Percentiles rank a stretch among this genome's conserved stretches.
Conservation (phyloP, 2,888 invertebrate species). For the Scaptomyza parva region DNA sequence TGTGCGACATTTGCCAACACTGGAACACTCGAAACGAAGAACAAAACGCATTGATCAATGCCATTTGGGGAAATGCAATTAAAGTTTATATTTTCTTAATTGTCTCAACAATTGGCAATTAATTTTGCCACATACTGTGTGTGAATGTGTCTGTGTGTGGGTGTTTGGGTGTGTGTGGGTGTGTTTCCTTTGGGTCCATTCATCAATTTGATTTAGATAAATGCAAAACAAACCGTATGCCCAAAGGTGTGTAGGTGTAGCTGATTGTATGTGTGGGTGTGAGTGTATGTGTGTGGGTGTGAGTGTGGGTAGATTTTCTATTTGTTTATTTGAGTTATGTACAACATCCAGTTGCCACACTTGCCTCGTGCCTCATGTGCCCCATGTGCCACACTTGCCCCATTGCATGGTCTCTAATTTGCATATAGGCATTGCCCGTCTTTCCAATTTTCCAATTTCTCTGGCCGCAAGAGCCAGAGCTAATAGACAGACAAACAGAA, state of each 20-base stretch:
- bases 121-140: no score
- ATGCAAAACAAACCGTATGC: constrained; percentile 35
- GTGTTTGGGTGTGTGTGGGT: no score
- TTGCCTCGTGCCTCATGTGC: constrained; percentile 18
- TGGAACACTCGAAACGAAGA: not conserved
- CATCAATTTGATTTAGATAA: constrained; percentile 48
- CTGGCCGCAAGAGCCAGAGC: not conserved
- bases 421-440: constrained; percentile 30
- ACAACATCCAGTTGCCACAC: constrained; percentile 49
- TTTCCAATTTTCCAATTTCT: not conserved
- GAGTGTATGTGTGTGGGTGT: constrained; percentile 7
- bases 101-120: constrained; percentile 7
- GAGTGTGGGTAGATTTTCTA: constrained; percentile 1
- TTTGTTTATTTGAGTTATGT: constrained; percentile 57
- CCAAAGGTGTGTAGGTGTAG: constrained; percentile 1
- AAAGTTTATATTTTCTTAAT: constrained; percentile 5
- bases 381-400: not conserved
- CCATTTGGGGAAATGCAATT: constrained; percentile 3
- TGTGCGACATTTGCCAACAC: not conserved
- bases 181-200: constrained; percentile 17
- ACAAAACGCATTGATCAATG: constrained; percentile 4
- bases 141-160: no score
- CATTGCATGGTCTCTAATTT: constrained; percentile 58
- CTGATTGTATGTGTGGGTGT: constrained; percentile 12
- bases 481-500: constrained; percentile 13